Percentiles rank a stretch among this genome's conserved stretches.
These are phyloP conservation scores for Rhopalosiphum nymphaeae DNA, from an alignment of 2,888 invertebrate species.

Conservation along the genomic window DNA sequence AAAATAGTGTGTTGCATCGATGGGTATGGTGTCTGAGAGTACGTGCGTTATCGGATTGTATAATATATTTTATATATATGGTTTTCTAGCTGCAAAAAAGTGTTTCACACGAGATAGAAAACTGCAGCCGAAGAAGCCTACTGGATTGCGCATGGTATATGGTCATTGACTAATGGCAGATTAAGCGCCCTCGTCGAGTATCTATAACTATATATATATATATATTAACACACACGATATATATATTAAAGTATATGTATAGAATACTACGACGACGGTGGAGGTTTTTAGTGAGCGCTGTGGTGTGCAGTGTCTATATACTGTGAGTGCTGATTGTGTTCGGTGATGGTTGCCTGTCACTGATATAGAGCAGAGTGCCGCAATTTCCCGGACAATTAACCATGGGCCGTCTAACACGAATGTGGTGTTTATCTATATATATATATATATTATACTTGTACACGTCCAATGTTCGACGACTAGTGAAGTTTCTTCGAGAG, in stretches of 20 bases:
- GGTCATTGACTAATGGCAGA: conserved; percentile 23
- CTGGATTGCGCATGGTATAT: not conserved
- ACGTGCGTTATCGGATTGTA: not conserved
- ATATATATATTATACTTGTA: not conserved
- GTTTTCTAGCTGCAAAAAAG: not conserved
- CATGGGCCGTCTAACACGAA: conserved; percentile 58
- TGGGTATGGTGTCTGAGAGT: not conserved
- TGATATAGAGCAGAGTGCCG: conserved; percentile 54
- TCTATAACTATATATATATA: conserved; percentile 19
- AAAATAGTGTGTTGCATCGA: not conserved
- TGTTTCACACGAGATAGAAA: not conserved
- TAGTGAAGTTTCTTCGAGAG: conserved; percentile 19
- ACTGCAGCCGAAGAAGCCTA: not conserved
- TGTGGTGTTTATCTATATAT: conserved; percentile 7
- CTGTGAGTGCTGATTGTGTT: not conserved
- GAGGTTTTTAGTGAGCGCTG: not conserved
- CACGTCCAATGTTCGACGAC: conserved; percentile 26
- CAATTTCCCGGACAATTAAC: conserved; percentile 65
- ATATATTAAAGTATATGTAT: not conserved
- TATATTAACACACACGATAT: not conserved
- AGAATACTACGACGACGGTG: not conserved
- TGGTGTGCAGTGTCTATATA: not conserved
- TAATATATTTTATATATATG: not conserved
- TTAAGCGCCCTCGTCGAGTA: conserved; percentile 21
- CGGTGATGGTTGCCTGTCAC: conserved; percentile 57